A percentile compares a stretch with the other conserved stretches of the same genome.
phyloP scores from a whole-genome alignment of 92 coral and sea anemone species.

The Porites cylindrica region DNA sequence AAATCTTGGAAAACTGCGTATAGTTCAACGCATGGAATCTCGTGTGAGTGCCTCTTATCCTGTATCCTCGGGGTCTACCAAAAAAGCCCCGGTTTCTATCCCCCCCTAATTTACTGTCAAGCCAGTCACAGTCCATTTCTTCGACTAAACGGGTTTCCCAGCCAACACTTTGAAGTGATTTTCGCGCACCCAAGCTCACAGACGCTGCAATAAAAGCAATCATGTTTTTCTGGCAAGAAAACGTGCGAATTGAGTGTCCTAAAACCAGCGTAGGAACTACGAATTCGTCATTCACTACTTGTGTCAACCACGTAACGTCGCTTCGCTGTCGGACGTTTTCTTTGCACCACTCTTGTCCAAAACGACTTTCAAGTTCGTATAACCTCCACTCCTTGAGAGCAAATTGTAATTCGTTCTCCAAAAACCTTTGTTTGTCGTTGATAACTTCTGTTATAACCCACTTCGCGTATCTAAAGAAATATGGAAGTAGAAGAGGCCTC shows the following conservation, averaged over 20 bases:
- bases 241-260: constrained; percentile 69
- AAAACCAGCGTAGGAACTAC: constrained; percentile 74
- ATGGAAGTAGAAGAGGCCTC: constrained; percentile 61
- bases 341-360: constrained; percentile 71
- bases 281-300: constrained; percentile 79
- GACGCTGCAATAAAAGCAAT: constrained; percentile 76
- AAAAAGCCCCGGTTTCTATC: constrained; percentile 13
- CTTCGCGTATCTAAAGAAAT: constrained; percentile 38
- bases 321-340: constrained; percentile 36
- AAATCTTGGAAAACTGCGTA: constrained; percentile 70
- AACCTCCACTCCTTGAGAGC: constrained; percentile 75
- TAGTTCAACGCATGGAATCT: constrained; percentile 84
- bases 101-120: constrained; percentile 65
- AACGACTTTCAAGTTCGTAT: constrained; percentile 61
- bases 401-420: constrained; percentile 48
- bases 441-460: constrained; percentile 47
- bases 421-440: constrained; percentile 54
- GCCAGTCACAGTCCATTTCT: constrained; percentile 84
- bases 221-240: constrained; percentile 78
- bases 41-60: constrained; percentile 82
- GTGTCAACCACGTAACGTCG: constrained; percentile 80
- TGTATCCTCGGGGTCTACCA: constrained; percentile 17
- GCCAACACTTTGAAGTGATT: constrained; percentile 64
- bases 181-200: constrained; percentile 71
- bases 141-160: constrained; percentile 69